Percentiles rank a stretch among this genome's conserved stretches.
These are phyloP conservation scores for Minunthozetes semirufus DNA, from an alignment of 2,888 invertebrate genomes.

Conservation along the genomic window DNA sequence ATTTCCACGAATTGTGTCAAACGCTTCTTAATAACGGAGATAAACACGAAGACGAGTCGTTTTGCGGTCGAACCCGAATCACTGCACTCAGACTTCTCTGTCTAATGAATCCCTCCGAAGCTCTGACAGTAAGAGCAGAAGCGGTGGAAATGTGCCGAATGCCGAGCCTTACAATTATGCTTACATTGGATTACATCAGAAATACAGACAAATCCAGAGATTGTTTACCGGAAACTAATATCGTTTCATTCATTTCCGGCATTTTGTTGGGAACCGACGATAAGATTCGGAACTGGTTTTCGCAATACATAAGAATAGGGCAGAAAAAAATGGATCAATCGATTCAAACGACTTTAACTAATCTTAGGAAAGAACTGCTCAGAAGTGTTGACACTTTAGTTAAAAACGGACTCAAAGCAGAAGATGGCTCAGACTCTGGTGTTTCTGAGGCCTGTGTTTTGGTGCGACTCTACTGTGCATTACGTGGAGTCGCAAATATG, in stretches of 20 bases:
- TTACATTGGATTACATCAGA: slow-evolving; percentile 59
- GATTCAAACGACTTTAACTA: slow-evolving; percentile 20
- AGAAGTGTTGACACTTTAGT: slow-evolving; percentile 29
- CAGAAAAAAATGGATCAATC: slow-evolving; percentile 55
- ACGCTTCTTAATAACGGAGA: slow-evolving; percentile 80
- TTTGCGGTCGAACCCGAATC: slow-evolving; percentile 66
- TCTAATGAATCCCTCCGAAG: slow-evolving; percentile 80
- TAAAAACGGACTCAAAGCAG: slow-evolving; percentile 30
- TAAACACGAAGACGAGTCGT: slow-evolving; percentile 75
- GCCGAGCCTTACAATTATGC: slow-evolving; percentile 76
- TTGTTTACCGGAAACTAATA: slow-evolving; percentile 48
- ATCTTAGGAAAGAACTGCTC: slow-evolving; percentile 30
- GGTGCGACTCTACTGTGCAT: slow-evolving; percentile 79
- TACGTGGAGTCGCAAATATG: slow-evolving; percentile 83
- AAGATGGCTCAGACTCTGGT: slow-evolving; percentile 54
- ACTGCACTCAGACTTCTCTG: slow-evolving; percentile 72
- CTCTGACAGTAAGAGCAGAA: slow-evolving; percentile 72
- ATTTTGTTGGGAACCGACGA: slow-evolving; percentile 82
- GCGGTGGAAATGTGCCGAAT: slow-evolving; percentile 82
- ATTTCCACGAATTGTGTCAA: slow-evolving; percentile 79
- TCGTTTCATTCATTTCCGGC: slow-evolving; percentile 79
- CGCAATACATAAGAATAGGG: slow-evolving; percentile 76
- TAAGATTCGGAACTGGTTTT: slow-evolving; percentile 83
- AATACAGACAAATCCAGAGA: slow-evolving; percentile 14
- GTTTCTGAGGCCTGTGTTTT: slow-evolving; percentile 80